These are phyloP conservation scores for Elysia chlorotica DNA, from an alignment of 1,140 invertebrate species.

Conservation along the genomic window DNA sequence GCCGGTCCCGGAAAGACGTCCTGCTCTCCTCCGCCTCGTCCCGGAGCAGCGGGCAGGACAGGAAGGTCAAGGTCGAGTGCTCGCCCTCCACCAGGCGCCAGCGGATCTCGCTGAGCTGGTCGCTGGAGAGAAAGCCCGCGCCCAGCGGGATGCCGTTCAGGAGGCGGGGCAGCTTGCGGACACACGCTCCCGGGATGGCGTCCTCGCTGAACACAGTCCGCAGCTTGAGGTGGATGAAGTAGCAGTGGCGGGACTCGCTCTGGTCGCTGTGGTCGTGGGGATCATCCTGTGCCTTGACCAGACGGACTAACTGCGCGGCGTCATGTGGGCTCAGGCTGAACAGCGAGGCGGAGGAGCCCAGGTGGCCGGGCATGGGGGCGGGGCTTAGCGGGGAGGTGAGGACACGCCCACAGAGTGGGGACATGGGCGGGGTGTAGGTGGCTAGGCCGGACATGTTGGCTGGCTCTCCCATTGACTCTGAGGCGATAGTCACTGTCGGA, in stretches of 20 bases:
- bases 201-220: slow-evolving; percentile 41
- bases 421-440: too few species aligned
- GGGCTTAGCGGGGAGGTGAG: neutral
- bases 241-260: slow-evolving; percentile 41
- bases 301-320: slow-evolving; percentile 33
- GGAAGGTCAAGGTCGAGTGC: slow-evolving; percentile 35
- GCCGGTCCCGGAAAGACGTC: slow-evolving; percentile 35
- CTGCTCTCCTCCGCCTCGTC: slow-evolving; percentile 47
- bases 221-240: slow-evolving; percentile 42
- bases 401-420: too few species aligned
- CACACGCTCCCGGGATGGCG: slow-evolving; percentile 36
- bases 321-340: slow-evolving; percentile 41
- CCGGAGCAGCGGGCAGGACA: slow-evolving; percentile 38
- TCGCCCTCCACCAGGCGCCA: slow-evolving; percentile 49
- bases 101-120: slow-evolving; percentile 36
- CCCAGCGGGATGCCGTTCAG: slow-evolving; percentile 52
- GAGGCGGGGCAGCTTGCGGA: slow-evolving; percentile 43
- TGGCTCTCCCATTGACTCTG: too few species aligned
- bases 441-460: too few species aligned
- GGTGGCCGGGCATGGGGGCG: neutral
- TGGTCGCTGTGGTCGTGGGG: too few species aligned
- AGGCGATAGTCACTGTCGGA: too few species aligned
- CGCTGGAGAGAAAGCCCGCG: slow-evolving; percentile 38
- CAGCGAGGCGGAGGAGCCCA: slow-evolving; percentile 15
- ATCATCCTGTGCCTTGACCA: slow-evolving; percentile 33